A percentile compares a stretch with the other conserved stretches of the same genome.
Evolutionary conservation across 1,140 invertebrate genomes (phyloP).

Genomic region (Pachyrhynchus sulphureomaculatus): DNA sequence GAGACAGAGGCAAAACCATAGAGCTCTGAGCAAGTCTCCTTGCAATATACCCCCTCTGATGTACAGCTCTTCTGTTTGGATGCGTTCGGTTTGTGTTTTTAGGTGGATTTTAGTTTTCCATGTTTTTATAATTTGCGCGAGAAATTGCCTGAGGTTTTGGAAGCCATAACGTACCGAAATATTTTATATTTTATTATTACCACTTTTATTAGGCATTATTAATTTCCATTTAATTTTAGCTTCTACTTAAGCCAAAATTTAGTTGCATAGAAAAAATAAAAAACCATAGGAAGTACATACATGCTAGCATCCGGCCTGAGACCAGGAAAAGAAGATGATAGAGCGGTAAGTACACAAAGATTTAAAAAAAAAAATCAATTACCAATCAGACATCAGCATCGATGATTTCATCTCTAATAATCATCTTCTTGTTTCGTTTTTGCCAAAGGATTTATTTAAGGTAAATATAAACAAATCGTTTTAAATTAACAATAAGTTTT

Average conservation of each 20-base stretch:
- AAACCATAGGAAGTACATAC: conserved; percentile 97
- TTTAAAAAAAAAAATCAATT: background rate
- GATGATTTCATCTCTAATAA: background rate
- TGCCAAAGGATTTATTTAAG: conserved; percentile 33
- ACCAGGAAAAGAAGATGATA: conserved; percentile 79
- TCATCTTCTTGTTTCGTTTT: background rate
- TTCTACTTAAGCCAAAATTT: conserved; percentile 92
- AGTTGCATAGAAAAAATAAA: conserved; percentile 97
- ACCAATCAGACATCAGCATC: background rate
- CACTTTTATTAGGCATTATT: no score
- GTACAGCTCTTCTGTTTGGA: no score
- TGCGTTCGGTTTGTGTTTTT: no score
- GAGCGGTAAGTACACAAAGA: conserved; percentile 56
- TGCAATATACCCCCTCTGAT: no score
- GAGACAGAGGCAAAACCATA: no score
- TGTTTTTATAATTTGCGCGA: no score
- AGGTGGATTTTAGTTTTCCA: no score
- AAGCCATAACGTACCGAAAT: no score
- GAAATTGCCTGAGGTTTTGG: no score
- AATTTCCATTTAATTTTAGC: conserved; percentile 62
- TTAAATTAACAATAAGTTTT: conserved; percentile 4
- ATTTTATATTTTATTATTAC: no score
- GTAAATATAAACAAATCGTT: conserved; percentile 10
- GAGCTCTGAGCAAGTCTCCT: no score
- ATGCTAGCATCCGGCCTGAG: conserved; percentile 95